These are phyloP conservation scores for Kryptolebias marmoratus DNA, from an alignment of 2,113 vertebrate genomes.

Conservation along the genomic window DNA sequence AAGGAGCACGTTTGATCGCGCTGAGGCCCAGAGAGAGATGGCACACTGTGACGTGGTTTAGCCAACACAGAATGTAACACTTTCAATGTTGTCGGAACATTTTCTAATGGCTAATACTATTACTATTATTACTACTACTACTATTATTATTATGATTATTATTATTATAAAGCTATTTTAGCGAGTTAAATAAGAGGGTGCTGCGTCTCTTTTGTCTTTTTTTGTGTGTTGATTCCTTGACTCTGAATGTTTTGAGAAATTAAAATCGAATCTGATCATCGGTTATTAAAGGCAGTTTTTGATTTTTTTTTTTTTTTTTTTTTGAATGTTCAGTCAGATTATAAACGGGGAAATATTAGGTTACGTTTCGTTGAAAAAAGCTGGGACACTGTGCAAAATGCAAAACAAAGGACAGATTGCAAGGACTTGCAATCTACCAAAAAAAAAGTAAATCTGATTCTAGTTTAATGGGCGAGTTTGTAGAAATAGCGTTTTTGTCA, in stretches of 20 bases:
- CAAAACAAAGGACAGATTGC: too few relatives aligned
- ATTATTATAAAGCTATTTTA: conserved; percentile 88
- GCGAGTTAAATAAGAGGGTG: conserved; percentile 74
- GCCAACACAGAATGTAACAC: conserved; percentile 85
- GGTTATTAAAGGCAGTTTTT: background rate
- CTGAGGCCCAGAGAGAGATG: conserved; percentile 79
- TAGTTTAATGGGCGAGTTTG: too few relatives aligned
- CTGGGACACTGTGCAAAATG: too few relatives aligned
- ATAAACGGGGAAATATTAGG: too few relatives aligned
- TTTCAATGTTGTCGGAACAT: conserved; percentile 80
- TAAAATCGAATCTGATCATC: background rate
- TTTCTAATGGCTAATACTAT: conserved; percentile 82
- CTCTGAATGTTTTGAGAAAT: conserved; percentile 1
- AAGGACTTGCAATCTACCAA: too few relatives aligned
- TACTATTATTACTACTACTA: conserved; percentile 75
- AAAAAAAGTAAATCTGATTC: too few relatives aligned
- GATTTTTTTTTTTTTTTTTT: too few relatives aligned
- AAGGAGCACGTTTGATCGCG: conserved; percentile 67
- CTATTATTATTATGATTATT: conserved; percentile 72
- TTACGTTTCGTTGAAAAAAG: too few relatives aligned
- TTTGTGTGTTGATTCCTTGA: conserved; percentile 58
- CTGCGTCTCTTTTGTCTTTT: conserved; percentile 62
- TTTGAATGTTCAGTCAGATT: too few relatives aligned
- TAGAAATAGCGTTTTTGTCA: too few relatives aligned
- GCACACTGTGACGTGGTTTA: conserved; percentile 86